These are phyloP conservation scores for Drosophila sp. DNA, from an alignment of 1,140 invertebrate species.

Conservation along the genomic window DNA sequence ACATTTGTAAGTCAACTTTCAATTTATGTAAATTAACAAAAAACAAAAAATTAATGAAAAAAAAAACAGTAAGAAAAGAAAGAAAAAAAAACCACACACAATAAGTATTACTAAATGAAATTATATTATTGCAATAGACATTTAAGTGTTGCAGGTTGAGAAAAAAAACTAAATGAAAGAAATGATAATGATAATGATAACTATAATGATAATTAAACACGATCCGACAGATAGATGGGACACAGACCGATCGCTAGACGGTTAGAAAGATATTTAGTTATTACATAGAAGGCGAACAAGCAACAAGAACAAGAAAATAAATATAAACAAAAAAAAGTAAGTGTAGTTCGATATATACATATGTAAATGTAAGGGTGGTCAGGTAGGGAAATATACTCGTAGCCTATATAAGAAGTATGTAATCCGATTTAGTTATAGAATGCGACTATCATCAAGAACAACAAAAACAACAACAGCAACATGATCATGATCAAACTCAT, in stretches of 20 bases:
- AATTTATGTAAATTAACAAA: slow-evolving; percentile 12
- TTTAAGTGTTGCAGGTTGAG: slow-evolving; percentile 13
- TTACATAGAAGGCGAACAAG: not conserved
- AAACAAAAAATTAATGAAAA: not conserved
- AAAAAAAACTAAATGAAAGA: not conserved
- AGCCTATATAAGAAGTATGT: slow-evolving; percentile 16
- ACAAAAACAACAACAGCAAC: not conserved
- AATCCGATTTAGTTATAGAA: slow-evolving; percentile 11
- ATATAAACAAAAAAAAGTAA: not conserved
- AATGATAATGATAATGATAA: not conserved
- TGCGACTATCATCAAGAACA: slow-evolving; percentile 4
- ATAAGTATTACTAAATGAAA: slow-evolving; percentile 23
- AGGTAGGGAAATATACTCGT: slow-evolving; percentile 21
- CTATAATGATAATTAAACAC: not conserved
- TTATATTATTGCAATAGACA: slow-evolving; percentile 17
- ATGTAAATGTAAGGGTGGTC: not conserved
- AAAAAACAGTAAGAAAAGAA: not conserved
- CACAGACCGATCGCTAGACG: not conserved
- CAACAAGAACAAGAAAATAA: not conserved
- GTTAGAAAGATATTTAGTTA: not conserved
- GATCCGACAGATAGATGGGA: not conserved
- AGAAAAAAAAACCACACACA: slow-evolving; percentile 3
- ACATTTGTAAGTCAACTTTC: slow-evolving; percentile 3
- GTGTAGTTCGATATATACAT: not conserved
- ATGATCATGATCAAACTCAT: not conserved